These are phyloP conservation scores for Hoplodrina blanda DNA, from an alignment of 2,888 invertebrate species.

Conservation along the genomic window DNA sequence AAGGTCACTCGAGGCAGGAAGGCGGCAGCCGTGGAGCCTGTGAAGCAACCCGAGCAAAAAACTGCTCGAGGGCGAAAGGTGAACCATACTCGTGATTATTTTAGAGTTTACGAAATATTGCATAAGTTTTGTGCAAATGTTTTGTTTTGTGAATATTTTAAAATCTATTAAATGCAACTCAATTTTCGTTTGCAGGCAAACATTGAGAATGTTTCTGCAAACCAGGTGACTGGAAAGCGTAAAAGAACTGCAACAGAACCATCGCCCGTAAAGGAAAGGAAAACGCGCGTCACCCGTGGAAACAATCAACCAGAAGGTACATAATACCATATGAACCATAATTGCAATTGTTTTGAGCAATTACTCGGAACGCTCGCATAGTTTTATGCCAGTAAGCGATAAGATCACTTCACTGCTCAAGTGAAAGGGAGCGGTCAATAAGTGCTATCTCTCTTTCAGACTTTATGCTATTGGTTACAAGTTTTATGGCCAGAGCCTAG, in stretches of 20 bases:
- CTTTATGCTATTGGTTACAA: no score
- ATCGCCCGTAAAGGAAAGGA: slow-evolving; percentile 64
- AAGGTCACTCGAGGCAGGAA: slow-evolving; percentile 25
- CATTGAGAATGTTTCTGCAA: slow-evolving; percentile 48
- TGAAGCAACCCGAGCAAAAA: slow-evolving; percentile 21
- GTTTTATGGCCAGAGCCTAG: no score
- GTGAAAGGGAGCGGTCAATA: no score
- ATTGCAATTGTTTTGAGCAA: no score
- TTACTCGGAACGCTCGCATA: no score
- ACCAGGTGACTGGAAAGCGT: slow-evolving; percentile 57
- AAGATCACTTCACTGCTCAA: no score
- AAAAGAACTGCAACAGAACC: slow-evolving; percentile 65
- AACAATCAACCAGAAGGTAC: slow-evolving; percentile 12
- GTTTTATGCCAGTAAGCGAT: no score
- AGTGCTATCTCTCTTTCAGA: no score
- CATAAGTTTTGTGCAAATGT: no score
- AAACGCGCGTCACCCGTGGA: slow-evolving; percentile 18
- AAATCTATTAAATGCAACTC: not conserved
- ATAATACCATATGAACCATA: no score
- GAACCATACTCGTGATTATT: slow-evolving; percentile 1
- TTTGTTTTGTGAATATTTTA: no score
- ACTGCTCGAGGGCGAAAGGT: slow-evolving; percentile 64
- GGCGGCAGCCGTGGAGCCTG: not conserved
- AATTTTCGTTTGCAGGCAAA: slow-evolving; percentile 52
- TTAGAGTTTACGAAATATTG: not conserved